A percentile compares a stretch with the other conserved stretches of the same genome.
These are phyloP conservation scores for Ischnus inquisitorius DNA, from an alignment of 2,888 invertebrate genomes.

Conservation along the genomic window DNA sequence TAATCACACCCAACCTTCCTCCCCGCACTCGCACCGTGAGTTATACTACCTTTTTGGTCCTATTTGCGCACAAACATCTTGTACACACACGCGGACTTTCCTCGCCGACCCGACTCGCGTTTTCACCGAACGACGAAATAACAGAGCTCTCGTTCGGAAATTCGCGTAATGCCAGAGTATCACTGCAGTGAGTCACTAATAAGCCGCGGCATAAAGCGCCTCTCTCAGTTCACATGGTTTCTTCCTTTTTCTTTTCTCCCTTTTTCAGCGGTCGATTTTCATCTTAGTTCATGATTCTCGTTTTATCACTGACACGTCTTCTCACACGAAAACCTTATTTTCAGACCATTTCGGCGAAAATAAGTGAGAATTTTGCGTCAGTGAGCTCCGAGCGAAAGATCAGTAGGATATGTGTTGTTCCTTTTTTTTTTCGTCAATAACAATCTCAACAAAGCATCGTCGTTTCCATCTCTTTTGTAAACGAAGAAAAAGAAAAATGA, in stretches of 20 bases:
- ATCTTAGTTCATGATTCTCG: neutral
- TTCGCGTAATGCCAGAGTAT: neutral
- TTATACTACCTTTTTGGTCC: neutral
- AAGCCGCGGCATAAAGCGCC: neutral
- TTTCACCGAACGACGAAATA: neutral
- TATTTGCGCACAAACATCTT: slow-evolving; percentile 5
- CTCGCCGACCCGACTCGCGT: neutral
- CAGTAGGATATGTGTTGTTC: neutral
- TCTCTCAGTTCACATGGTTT: neutral
- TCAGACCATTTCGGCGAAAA: neutral
- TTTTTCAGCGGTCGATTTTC: neutral
- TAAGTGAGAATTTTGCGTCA: neutral
- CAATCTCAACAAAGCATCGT: neutral
- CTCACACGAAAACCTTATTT: neutral
- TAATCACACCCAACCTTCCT: slow-evolving; percentile 27
- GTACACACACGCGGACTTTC: neutral
- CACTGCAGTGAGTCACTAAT: neutral
- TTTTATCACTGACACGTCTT: slow-evolving; percentile 9
- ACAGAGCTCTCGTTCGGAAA: neutral
- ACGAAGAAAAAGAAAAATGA: neutral
- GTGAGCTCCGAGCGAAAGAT: neutral
- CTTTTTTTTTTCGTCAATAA: neutral
- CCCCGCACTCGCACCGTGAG: neutral
- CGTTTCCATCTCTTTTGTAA: neutral
- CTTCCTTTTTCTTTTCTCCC: neutral